Evolutionary conservation across 1,140 invertebrate species (phyloP).

Genomic region (Nylanderia fulva): DNA sequence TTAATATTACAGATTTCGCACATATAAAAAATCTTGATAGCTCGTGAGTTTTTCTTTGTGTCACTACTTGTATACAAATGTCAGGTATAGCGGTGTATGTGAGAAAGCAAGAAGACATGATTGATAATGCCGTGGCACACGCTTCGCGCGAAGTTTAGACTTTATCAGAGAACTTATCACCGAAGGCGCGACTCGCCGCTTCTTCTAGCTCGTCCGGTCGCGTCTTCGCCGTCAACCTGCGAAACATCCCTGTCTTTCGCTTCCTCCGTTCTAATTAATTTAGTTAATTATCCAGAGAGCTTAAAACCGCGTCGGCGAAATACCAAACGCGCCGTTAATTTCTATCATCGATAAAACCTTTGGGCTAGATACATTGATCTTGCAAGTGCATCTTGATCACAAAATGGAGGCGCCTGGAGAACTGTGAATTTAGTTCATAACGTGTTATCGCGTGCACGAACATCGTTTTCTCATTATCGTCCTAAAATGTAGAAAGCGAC

Average conservation of each 20-base stretch:
- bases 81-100: conserved; percentile 17
- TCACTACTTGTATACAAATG: conserved; percentile 15
- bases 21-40: conserved; percentile 4
- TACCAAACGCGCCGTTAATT: conserved; percentile 29
- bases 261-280: conserved; percentile 74
- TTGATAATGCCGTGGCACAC: conserved; percentile 70
- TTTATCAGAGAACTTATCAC: conserved; percentile 77
- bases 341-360: conserved; percentile 51
- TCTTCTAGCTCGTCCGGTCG: conserved; percentile 40
- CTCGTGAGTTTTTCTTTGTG: conserved; percentile 25
- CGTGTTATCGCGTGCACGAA: neutral
- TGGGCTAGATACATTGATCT: neutral
- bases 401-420: neutral
- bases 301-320: conserved; percentile 57
- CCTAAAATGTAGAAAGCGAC: neutral
- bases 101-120: conserved; percentile 62
- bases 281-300: conserved; percentile 76
- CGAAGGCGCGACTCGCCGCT: conserved; percentile 50
- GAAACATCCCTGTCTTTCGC: conserved; percentile 67
- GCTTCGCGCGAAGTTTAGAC: conserved; percentile 69
- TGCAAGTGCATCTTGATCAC: neutral
- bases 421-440: conserved; percentile 51
- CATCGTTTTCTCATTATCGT: neutral
- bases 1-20: neutral
- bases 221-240: conserved; percentile 56